Conservation (phyloP, 2,888 invertebrate species). For the Cartodere bifasciata region DNA sequence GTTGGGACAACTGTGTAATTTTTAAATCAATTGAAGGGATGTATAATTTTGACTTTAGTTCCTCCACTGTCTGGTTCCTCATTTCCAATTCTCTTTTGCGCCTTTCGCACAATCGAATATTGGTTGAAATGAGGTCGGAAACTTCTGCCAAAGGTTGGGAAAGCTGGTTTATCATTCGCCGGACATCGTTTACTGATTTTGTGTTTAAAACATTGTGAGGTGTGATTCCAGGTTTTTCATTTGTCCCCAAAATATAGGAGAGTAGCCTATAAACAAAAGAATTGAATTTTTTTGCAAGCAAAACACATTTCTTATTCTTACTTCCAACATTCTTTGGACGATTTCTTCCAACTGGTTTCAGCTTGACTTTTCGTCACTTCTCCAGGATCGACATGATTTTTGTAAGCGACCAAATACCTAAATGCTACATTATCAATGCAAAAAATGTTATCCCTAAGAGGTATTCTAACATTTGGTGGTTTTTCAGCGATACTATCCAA, state of each 20-base stretch:
- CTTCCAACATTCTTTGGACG: constrained; percentile 20
- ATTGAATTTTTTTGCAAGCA: background rate
- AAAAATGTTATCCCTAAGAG: constrained; percentile 24
- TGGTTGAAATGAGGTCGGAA: constrained; percentile 26
- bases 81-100: constrained; percentile 18
- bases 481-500: constrained; percentile 18
- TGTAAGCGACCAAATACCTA: constrained; percentile 24
- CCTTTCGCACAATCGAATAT: constrained; percentile 22
- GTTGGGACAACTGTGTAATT: constrained; percentile 21
- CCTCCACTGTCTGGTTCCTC: constrained; percentile 20
- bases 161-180: constrained; percentile 26
- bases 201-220: constrained; percentile 27
- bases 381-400: constrained; percentile 17
- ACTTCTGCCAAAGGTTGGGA: constrained; percentile 29
- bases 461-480: constrained; percentile 22
- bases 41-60: constrained; percentile 23
- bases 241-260: constrained; percentile 22
- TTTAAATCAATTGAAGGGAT: constrained; percentile 24
- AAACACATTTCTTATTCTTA: constrained; percentile 12
- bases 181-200: constrained; percentile 26
- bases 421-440: constrained; percentile 31
- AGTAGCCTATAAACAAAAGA: constrained; percentile 20
- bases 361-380: constrained; percentile 10
- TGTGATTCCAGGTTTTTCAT: constrained; percentile 15
- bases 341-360: constrained; percentile 22